Conservation (phyloP, 2,888 invertebrate species). For the Aporophyla nigra region DNA sequence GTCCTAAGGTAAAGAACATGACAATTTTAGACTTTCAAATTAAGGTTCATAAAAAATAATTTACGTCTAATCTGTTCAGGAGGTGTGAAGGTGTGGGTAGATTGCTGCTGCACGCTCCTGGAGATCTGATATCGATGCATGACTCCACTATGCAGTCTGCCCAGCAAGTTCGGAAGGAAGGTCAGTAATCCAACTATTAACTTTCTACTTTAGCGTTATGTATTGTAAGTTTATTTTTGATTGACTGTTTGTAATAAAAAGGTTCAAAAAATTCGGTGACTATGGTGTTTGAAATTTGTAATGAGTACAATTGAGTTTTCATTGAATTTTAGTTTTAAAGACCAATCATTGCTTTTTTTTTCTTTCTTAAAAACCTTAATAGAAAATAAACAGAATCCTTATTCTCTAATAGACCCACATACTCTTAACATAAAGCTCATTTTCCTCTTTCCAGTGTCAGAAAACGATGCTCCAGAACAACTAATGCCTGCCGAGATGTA, state of each 20-base stretch:
- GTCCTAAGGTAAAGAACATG: conserved; percentile 27
- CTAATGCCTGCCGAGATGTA: conserved; percentile 98
- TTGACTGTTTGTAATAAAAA: neutral
- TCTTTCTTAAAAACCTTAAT: neutral
- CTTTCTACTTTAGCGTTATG: neutral
- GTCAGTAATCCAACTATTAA: conserved; percentile 65
- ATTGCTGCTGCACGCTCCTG: conserved; percentile 94
- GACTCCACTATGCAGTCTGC: conserved; percentile 87
- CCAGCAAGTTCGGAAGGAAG: conserved; percentile 83
- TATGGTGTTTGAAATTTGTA: neutral
- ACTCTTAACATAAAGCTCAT: neutral
- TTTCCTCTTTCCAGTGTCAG: conserved; percentile 70
- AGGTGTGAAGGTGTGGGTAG: conserved; percentile 97
- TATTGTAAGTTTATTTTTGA: neutral
- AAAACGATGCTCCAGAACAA: conserved; percentile 89
- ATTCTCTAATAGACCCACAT: conserved; percentile 4
- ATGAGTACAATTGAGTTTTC: too few relatives aligned
- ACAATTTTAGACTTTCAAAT: neutral
- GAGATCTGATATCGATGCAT: conserved; percentile 95
- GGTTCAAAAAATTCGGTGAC: neutral
- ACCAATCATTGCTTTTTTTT: neutral
- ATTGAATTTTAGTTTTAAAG: too few relatives aligned
- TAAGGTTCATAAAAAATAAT: neutral
- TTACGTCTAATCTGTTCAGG: conserved; percentile 73
- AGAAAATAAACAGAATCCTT: neutral